Evolutionary conservation across 2,888 invertebrate species (phyloP), one percentile per base, ranked within the genome.

Genomic region (Ditula angustiorana): DNA sequence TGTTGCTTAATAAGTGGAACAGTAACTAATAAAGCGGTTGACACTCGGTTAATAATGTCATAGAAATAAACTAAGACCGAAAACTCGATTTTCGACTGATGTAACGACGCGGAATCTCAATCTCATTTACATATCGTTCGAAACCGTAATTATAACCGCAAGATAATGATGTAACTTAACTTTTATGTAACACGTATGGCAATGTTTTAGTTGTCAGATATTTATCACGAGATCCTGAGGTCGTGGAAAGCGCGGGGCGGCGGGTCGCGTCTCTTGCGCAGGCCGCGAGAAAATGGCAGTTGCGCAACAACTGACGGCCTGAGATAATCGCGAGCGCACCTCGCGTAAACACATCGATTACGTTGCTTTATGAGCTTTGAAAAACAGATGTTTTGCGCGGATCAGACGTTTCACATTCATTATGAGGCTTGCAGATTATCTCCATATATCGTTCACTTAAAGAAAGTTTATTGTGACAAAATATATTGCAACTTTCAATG

Each of bases 191-290:
- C 62, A 62, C 64, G 59, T 44, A 58, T 57, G 26, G 52, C 52
- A 63, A 52, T 64, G 63, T 64, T 64, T 59, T 64, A 64, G 64
- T 44, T 61, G 52, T 53, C 35, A 59, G 58, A 57, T 62, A 56
- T 64, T 77, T 76, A 74, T 77, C 69, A 72, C 63, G 71, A 55
- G 66, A 73, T 63, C 73, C 67, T 30, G 75, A 74, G 84, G 85
- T 83, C 83, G 78, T 81, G 83, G 86, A 86, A 86, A 86, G 83
- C 74, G 69, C 71, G 67, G 68, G 61, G 65, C 69, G 70, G 70
- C 62, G 62, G 69, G 61, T 67, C 69, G 70, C 72, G 71, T 71
- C 74, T 55, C 70, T 68, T 66, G 70, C 69, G 69, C 69, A 69
- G 68, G 66, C 67, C 68, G 63, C 71, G 73, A 78, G 80, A 77